Percentiles rank a stretch among this genome's conserved stretches.
Evolutionary conservation across 2,888 invertebrate species (phyloP).

Genomic region (Thyatira batis): DNA sequence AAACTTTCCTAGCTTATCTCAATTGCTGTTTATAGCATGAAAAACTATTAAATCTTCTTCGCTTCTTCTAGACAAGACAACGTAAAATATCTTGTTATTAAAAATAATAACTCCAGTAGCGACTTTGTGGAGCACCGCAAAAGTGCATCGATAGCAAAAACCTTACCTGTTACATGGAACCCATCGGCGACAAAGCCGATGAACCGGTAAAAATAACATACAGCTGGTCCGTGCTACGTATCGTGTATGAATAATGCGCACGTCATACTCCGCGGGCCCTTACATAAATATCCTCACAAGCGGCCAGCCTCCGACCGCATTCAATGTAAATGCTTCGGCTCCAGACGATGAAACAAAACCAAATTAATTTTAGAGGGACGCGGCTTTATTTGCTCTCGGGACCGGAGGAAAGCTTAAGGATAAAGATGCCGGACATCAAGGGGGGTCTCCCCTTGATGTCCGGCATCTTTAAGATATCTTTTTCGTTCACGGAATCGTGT

Average conservation of each 20-base stretch:
- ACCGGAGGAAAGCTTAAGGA: slow-evolving; percentile 54
- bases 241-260: slow-evolving; percentile 78
- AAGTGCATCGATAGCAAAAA: slow-evolving; percentile 35
- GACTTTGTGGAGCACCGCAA: slow-evolving; percentile 16
- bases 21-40: not conserved
- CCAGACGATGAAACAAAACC: slow-evolving; percentile 80
- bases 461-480: slow-evolving; percentile 65
- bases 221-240: slow-evolving; percentile 65
- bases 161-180: slow-evolving; percentile 33
- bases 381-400: slow-evolving; percentile 72
- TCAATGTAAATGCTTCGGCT: slow-evolving; percentile 79
- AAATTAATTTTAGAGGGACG: slow-evolving; percentile 80
- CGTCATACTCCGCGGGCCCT: slow-evolving; percentile 76
- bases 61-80: not conserved
- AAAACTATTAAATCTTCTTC: not conserved
- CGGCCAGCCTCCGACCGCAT: slow-evolving; percentile 77
- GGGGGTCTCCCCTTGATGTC: slow-evolving; percentile 77
- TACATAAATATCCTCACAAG: slow-evolving; percentile 78
- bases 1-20: not conserved
- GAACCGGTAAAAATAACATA: slow-evolving; percentile 77
- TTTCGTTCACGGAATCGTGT: slow-evolving; percentile 57
- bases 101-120: slow-evolving; percentile 5
- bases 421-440: too few relatives aligned
- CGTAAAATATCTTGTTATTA: not conserved
- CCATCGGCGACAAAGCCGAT: slow-evolving; percentile 58